A percentile compares a stretch with the other conserved stretches of the same genome.
phyloP scores from a whole-genome alignment of 2,797 vertebrate species.

The Sylvia borin region DNA sequence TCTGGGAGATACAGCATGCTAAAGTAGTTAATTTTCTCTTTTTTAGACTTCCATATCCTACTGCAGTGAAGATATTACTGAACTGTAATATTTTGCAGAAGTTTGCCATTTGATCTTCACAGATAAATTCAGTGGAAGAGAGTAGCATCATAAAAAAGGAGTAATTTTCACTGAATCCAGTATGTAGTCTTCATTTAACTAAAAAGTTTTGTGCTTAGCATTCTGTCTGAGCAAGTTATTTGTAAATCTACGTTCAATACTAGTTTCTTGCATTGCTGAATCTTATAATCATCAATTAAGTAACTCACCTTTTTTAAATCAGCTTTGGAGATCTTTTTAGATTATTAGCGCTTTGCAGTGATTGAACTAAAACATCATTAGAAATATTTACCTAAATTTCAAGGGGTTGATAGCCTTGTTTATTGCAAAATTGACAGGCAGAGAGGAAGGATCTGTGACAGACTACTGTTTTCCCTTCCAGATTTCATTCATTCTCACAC shows the following conservation, averaged over 20 bases:
- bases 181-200: background rate
- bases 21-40: slow-evolving; percentile 19
- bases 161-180: background rate
- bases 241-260: background rate
- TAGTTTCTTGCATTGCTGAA: background rate
- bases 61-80: slow-evolving; percentile 5
- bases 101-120: slow-evolving; percentile 31
- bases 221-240: background rate
- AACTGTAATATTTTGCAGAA: slow-evolving; percentile 30
- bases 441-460: background rate
- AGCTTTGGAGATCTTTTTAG: background rate
- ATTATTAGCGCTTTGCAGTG: background rate
- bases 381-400: background rate
- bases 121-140: background rate
- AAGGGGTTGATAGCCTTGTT: background rate
- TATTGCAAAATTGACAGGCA: background rate
- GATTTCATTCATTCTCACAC: background rate
- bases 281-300: background rate
- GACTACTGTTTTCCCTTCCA: background rate
- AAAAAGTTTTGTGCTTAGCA: background rate
- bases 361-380: background rate
- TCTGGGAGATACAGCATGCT: slow-evolving; percentile 12
- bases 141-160: background rate
- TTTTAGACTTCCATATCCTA: slow-evolving; percentile 20
- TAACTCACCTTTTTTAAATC: background rate